Conservation (phyloP, 2,797 vertebrate genomes). For the Helarctos malayanus region DNA sequence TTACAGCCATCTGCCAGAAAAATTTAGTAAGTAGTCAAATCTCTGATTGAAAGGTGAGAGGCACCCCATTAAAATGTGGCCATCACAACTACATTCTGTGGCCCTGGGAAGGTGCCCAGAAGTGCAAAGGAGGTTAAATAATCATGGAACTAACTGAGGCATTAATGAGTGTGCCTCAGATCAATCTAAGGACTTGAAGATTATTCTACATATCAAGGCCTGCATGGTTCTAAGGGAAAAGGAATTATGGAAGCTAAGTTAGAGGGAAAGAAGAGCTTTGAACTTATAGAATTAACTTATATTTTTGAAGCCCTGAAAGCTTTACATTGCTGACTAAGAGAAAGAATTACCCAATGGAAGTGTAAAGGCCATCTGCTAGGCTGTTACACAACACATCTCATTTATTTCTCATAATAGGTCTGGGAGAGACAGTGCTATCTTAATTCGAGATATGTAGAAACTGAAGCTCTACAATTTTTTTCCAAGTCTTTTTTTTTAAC, state of each 20-base stretch:
- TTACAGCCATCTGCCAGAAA: background rate
- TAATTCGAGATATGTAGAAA: background rate
- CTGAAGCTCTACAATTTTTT: background rate
- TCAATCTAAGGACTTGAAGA: background rate
- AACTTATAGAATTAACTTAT: background rate
- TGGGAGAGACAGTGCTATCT: background rate
- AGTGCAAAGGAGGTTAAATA: conserved; percentile 19
- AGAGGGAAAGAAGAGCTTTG: background rate
- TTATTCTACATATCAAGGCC: conserved; percentile 9
- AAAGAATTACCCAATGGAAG: background rate
- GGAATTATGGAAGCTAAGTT: background rate
- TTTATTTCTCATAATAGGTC: background rate
- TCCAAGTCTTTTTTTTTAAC: background rate
- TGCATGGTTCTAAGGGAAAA: background rate
- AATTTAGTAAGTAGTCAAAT: background rate
- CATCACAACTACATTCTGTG: background rate
- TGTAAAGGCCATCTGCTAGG: background rate
- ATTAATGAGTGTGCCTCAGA: background rate
- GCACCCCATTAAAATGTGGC: background rate
- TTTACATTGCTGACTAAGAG: conserved; percentile 20
- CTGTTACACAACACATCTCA: background rate
- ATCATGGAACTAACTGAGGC: background rate
- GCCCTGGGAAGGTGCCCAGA: background rate
- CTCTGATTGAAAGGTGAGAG: background rate
- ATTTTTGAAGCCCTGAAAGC: conserved; percentile 9